Conservation (phyloP, 2,797 vertebrate species). For the Percopsis omiscomaycus region DNA sequence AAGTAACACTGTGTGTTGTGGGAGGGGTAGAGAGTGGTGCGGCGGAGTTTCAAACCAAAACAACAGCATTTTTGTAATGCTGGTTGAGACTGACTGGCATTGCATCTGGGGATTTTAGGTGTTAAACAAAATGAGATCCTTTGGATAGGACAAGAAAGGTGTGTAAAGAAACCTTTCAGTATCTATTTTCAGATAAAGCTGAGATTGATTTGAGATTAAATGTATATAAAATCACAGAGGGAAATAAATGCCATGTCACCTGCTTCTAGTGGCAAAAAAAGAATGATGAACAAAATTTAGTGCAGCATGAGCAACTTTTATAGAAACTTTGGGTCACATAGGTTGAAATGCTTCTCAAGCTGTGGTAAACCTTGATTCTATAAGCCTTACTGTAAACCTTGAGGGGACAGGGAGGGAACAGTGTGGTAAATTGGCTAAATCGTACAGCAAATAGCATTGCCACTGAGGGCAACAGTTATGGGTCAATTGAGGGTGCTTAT, state of each 20-base stretch:
- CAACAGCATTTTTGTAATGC: too few species aligned
- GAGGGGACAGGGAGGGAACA: slow-evolving; percentile 31
- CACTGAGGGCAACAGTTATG: slow-evolving; percentile 53
- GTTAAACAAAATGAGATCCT: too few species aligned
- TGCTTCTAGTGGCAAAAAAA: not conserved
- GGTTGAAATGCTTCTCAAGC: not conserved
- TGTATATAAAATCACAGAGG: not conserved
- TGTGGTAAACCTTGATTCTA: slow-evolving; percentile 8
- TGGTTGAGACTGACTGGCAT: too few species aligned
- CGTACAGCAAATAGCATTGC: slow-evolving; percentile 42
- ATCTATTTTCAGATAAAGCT: too few species aligned
- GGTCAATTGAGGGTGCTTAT: slow-evolving; percentile 54
- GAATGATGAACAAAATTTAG: not conserved
- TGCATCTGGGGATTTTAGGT: too few species aligned
- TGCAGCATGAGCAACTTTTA: not conserved
- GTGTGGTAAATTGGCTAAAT: slow-evolving; percentile 54
- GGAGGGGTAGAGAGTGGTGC: too few species aligned
- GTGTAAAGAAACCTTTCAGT: too few species aligned
- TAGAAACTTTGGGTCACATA: not conserved
- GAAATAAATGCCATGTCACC: not conserved
- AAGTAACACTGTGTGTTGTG: too few species aligned
- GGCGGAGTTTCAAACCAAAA: too few species aligned
- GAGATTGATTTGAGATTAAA: slow-evolving; percentile 4
- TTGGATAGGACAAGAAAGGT: too few species aligned
- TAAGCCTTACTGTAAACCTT: slow-evolving; percentile 25